phyloP scores from a whole-genome alignment of 2,888 invertebrate genomes.

The Neuroscelio doddi region DNA sequence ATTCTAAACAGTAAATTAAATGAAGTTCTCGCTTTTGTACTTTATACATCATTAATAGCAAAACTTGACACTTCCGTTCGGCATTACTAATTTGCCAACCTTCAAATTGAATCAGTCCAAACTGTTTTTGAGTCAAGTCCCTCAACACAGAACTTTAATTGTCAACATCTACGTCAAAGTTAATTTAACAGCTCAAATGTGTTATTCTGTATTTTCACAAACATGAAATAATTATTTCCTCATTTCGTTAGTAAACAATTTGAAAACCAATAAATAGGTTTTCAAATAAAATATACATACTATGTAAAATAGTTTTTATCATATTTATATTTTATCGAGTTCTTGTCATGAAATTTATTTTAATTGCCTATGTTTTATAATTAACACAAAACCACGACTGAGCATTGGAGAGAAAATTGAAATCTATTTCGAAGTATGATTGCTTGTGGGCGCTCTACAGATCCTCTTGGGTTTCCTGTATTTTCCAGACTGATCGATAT shows the following conservation, averaged over 20 bases:
- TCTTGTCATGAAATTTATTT: background rate
- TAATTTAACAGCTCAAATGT: too few species aligned
- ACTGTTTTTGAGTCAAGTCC: background rate
- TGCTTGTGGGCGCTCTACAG: background rate
- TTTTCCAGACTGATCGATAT: constrained; percentile 11
- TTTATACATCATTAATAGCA: constrained; percentile 7
- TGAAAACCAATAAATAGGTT: too few species aligned
- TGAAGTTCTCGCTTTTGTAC: constrained; percentile 6
- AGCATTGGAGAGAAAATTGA: background rate
- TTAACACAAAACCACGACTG: background rate
- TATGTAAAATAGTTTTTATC: too few species aligned
- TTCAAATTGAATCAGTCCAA: background rate
- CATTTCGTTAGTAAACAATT: too few species aligned
- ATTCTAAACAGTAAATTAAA: constrained; percentile 13
- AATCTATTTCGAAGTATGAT: constrained; percentile 2
- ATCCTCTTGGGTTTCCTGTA: background rate
- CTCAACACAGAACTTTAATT: constrained; percentile 4
- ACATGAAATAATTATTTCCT: too few species aligned
- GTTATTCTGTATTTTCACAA: too few species aligned
- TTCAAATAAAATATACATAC: too few species aligned
- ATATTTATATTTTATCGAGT: too few species aligned
- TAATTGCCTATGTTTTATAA: background rate
- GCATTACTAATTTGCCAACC: constrained; percentile 2
- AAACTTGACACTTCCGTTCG: constrained; percentile 5
- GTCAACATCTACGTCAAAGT: background rate